Conservation (phyloP, 1,140 invertebrate genomes). For the Drosophila navojoa region DNA sequence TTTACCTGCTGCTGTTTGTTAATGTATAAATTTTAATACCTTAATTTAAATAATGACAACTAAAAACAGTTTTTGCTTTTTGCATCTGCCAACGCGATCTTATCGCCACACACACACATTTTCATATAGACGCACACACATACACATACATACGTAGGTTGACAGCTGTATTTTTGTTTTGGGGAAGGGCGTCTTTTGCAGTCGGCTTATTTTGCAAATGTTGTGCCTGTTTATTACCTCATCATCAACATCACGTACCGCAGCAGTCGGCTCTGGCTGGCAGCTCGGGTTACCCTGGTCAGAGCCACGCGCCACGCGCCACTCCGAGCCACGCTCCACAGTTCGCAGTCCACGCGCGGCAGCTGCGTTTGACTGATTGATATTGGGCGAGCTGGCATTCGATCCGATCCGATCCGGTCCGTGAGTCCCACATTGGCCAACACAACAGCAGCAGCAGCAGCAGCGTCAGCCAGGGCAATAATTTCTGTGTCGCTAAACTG, state of each 20-base stretch:
- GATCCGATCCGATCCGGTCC: constrained; percentile 6
- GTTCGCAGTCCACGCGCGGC: constrained; percentile 40
- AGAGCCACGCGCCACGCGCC: constrained; percentile 21
- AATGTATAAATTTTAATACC: constrained; percentile 19
- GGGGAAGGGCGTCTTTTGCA: constrained; percentile 27
- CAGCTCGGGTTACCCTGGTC: constrained; percentile 61
- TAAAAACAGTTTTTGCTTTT: constrained; percentile 21
- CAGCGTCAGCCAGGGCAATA: background rate
- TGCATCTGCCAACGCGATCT: constrained; percentile 39
- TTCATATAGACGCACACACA: constrained; percentile 12
- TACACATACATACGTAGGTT: constrained; percentile 15
- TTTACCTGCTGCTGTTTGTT: background rate
- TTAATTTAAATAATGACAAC: constrained; percentile 38
- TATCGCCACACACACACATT: constrained; percentile 1
- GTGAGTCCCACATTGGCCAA: constrained; percentile 21
- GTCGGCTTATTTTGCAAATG: constrained; percentile 38
- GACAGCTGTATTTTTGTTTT: constrained; percentile 58
- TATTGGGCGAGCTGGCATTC: constrained; percentile 64
- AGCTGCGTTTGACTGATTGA: constrained; percentile 67
- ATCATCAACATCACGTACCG: constrained; percentile 59
- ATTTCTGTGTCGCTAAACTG: constrained; percentile 44
- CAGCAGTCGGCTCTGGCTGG: constrained; percentile 51
- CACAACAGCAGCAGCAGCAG: background rate
- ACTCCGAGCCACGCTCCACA: constrained; percentile 29
- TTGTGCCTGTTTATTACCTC: constrained; percentile 74